Percentiles rank a stretch among this genome's conserved stretches.
Evolutionary conservation across 2,797 vertebrate genomes (phyloP).

Genomic region (Gadopsis bispinosus): DNA sequence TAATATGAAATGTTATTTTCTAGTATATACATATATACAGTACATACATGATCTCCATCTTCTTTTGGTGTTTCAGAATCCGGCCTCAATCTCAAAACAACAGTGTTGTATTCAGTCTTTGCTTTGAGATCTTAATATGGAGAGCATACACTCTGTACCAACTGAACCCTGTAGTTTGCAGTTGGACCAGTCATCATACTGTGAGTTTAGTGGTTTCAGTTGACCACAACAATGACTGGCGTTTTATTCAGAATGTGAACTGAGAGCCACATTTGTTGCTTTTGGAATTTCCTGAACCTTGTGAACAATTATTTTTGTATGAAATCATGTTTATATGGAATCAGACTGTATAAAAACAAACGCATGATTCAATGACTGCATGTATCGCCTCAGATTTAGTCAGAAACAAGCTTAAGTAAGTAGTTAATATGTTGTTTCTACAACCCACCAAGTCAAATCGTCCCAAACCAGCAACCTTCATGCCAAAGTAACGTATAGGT

Average conservation of each 20-base stretch:
- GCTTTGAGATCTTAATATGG: constrained; percentile 1
- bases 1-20: too few species aligned
- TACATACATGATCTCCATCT: not conserved
- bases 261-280: not conserved
- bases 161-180: not conserved
- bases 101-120: not conserved
- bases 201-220: not conserved
- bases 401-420: not conserved
- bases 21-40: too few species aligned
- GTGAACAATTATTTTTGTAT: not conserved
- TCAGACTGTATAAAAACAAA: not conserved
- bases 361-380: not conserved
- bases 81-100: not conserved
- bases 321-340: too few species aligned
- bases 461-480: not conserved
- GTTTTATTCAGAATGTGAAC: not conserved
- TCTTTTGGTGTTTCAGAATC: not conserved
- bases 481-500: not conserved
- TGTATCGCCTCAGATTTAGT: not conserved
- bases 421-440: not conserved
- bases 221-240: not conserved
- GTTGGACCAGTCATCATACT: not conserved
- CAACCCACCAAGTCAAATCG: not conserved
- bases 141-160: not conserved
- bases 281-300: not conserved